Base-by-base conservation (phyloP, 2,113 vertebrate species). In the Amphiprion ocellaris region DNA sequence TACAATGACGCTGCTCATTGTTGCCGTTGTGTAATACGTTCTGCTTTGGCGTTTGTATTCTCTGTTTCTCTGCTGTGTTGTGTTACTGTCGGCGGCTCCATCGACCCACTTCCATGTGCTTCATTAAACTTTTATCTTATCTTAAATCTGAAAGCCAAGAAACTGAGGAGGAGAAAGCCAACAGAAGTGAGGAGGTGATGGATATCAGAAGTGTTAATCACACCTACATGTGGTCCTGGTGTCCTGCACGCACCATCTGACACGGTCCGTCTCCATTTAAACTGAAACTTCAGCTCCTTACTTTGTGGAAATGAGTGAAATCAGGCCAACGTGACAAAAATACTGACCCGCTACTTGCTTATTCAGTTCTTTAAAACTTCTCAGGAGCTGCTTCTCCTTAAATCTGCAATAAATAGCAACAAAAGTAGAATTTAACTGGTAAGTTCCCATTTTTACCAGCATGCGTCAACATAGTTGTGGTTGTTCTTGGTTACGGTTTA, bases 61-160 rank as follows among this genome's bases (percentile, higher is more conserved):
- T 59, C 12, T 6, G 1, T 46, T 52, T 54, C 54, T 33, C 50
- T 0, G 0, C 55, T 17, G 33, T 70, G 68, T 65, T 72, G 53
- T 10, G 41, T 15, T 15, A 4, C 12, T 7, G 41, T 44, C 30
- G 10, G 72, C 11, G 9, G n/a, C 69, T 69, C 69, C 69, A 37
- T 69, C 49, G 66, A 83, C 71, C 79, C 77, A 55, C 2, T 66
- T 80, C 65, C 59, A 49, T 1, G 19, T 4, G 58, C 9, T 77
- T 76, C 82, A 78, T 88, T 82, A 82, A 88, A 84, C 62, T 87
- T 84, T 87, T 30, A 85, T 87, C 82, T 82, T 77, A 74, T 86
- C 69, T 84, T 47, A 65, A 81, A 87, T 82, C 82, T 67, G 65
- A 49, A 71, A 67, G 66, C 63, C 66, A 46, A 72, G 68, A 69